phyloP scores from a whole-genome alignment of 1,140 invertebrate genomes.

The Eufriesea mexicana region DNA sequence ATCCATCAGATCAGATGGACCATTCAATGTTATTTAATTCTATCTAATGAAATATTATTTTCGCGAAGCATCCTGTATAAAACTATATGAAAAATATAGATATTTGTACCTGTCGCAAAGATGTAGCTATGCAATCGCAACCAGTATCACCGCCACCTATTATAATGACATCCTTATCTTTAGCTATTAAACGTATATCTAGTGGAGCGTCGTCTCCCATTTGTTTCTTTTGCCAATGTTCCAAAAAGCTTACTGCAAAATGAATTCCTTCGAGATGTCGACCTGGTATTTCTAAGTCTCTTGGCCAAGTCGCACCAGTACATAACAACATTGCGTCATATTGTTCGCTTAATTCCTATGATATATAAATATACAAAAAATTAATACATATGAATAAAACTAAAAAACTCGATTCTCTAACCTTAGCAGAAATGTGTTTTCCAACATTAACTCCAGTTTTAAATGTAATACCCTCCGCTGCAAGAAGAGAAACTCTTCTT shows the following conservation, averaged over 20 bases:
- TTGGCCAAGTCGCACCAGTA: slow-evolving; percentile 97
- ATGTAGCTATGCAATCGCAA: slow-evolving; percentile 99
- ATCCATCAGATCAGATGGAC: too few species aligned
- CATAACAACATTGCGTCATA: slow-evolving; percentile 95
- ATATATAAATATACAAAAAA: not conserved
- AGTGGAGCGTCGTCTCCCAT: slow-evolving; percentile 84
- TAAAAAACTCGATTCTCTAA: slow-evolving; percentile 72
- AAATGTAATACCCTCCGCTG: slow-evolving; percentile 95
- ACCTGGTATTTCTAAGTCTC: slow-evolving; percentile 94
- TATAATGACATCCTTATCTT: slow-evolving; percentile 97
- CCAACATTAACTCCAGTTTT: slow-evolving; percentile 95
- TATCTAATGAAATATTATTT: too few species aligned
- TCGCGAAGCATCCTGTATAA: not conserved
- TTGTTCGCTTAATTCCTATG: slow-evolving; percentile 85
- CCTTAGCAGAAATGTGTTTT: slow-evolving; percentile 92
- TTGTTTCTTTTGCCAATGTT: slow-evolving; percentile 98
- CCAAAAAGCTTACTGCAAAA: slow-evolving; percentile 98
- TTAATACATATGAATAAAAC: slow-evolving; percentile 65
- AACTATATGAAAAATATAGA: not conserved
- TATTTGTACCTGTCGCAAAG: slow-evolving; percentile 90
- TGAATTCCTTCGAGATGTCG: slow-evolving; percentile 95
- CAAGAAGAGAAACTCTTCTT: slow-evolving; percentile 93
- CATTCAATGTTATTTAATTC: too few species aligned
- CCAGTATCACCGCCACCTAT: slow-evolving; percentile 99
- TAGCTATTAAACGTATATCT: slow-evolving; percentile 87